Percentiles rank a stretch among this genome's conserved stretches.
phyloP scores from a whole-genome alignment of 2,797 vertebrate species.

The Apogon talboti region DNA sequence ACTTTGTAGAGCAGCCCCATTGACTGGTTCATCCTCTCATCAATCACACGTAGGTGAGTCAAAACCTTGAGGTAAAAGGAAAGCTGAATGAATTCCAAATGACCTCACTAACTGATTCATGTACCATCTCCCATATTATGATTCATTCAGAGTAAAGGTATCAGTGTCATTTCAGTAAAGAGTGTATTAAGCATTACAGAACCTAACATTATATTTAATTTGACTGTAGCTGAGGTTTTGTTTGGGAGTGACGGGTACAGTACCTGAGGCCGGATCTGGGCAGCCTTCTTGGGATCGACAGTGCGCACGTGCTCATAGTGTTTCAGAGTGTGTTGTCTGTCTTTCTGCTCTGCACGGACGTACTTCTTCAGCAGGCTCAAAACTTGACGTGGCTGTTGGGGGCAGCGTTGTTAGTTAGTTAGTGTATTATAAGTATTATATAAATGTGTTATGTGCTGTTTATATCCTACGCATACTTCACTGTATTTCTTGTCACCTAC shows the following conservation, averaged over 20 bases:
- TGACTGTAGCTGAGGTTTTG: background rate
- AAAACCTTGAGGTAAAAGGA: conserved; percentile 85
- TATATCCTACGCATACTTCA: background rate
- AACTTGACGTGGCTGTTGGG: conserved; percentile 91
- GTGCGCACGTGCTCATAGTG: conserved; percentile 96
- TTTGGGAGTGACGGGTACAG: background rate
- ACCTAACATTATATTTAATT: background rate
- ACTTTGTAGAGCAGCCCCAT: conserved; percentile 95
- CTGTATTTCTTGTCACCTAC: background rate
- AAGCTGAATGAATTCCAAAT: background rate
- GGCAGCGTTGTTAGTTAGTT: background rate
- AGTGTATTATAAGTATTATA: background rate
- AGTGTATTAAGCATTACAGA: background rate
- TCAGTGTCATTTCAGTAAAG: background rate
- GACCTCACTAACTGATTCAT: no score
- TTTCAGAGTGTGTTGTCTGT: conserved; percentile 96
- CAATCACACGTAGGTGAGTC: conserved; percentile 96
- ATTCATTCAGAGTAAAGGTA: background rate
- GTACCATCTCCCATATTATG: background rate
- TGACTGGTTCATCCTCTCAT: conserved; percentile 98
- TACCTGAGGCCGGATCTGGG: conserved; percentile 95
- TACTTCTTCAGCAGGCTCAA: conserved; percentile 97
- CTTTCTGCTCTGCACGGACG: conserved; percentile 96
- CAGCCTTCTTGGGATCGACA: conserved; percentile 97
- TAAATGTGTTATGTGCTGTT: background rate